Evolutionary conservation across 2,888 invertebrate species (phyloP).

Genomic region (Pristionchus japonicus): DNA sequence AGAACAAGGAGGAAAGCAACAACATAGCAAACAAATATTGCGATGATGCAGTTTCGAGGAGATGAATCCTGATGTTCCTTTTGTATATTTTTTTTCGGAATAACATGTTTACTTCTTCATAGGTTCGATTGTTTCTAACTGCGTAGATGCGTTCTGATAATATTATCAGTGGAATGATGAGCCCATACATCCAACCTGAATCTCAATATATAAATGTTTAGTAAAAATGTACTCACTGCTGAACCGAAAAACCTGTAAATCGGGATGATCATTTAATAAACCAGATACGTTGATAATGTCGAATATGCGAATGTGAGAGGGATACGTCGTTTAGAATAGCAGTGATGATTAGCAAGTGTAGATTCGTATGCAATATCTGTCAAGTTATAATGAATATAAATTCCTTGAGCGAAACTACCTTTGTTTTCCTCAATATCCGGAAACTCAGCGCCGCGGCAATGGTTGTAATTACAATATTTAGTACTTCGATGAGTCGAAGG

Average conservation of each 20-base stretch:
- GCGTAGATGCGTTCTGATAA: neutral
- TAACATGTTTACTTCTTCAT: neutral
- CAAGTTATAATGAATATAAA: neutral
- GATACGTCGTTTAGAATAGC: neutral
- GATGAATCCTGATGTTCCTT: neutral
- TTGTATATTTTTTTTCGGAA: neutral
- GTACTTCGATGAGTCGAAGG: neutral
- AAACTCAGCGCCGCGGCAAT: neutral
- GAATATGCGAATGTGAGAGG: neutral
- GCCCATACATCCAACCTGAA: neutral
- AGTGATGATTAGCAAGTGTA: neutral
- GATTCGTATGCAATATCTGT: neutral
- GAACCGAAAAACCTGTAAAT: neutral
- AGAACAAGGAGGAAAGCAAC: neutral
- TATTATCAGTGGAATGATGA: neutral
- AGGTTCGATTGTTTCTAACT: neutral
- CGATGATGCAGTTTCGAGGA: neutral
- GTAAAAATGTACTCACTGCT: neutral
- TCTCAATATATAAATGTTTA: neutral
- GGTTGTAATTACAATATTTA: neutral
- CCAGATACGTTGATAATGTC: conserved; percentile 12
- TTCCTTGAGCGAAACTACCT: too few species aligned
- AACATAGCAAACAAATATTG: neutral
- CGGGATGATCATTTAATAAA: neutral
- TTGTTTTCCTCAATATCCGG: neutral